A percentile compares a stretch with the other conserved stretches of the same genome.
These are phyloP conservation scores for Microcebus lehilahytsara DNA, from an alignment of 2,113 vertebrate species.

Conservation along the genomic window DNA sequence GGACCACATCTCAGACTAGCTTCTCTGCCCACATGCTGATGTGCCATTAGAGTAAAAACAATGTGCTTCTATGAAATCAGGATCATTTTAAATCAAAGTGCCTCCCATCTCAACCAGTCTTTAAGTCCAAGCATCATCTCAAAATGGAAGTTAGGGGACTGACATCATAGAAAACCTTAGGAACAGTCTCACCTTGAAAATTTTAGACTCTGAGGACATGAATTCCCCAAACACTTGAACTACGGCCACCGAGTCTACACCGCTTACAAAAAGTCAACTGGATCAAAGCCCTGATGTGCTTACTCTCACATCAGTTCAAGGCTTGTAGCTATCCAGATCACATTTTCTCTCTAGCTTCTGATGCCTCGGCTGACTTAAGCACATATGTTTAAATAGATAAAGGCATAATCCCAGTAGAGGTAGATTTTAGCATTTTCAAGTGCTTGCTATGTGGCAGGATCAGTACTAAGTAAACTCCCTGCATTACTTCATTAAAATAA, in stretches of 20 bases:
- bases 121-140: not conserved
- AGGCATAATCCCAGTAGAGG: not conserved
- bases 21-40: not conserved
- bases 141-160: not conserved
- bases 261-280: not conserved
- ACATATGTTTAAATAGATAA: not conserved
- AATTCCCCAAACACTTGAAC: not conserved
- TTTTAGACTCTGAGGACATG: not conserved
- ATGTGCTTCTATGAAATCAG: not conserved
- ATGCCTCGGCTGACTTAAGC: not conserved
- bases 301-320: not conserved
- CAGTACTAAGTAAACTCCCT: not conserved
- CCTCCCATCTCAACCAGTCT: not conserved
- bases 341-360: not conserved
- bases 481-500: not conserved
- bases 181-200: too few species aligned
- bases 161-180: not conserved
- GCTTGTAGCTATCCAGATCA: not conserved
- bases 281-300: fast-evolving
- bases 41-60: not conserved
- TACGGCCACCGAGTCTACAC: not conserved
- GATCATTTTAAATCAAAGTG: not conserved
- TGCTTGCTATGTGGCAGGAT: not conserved
- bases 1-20: not conserved
- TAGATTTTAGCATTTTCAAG: not conserved